These are phyloP conservation scores for Festucalex cinctus DNA, from an alignment of 2,113 vertebrate species.

Conservation along the genomic window DNA sequence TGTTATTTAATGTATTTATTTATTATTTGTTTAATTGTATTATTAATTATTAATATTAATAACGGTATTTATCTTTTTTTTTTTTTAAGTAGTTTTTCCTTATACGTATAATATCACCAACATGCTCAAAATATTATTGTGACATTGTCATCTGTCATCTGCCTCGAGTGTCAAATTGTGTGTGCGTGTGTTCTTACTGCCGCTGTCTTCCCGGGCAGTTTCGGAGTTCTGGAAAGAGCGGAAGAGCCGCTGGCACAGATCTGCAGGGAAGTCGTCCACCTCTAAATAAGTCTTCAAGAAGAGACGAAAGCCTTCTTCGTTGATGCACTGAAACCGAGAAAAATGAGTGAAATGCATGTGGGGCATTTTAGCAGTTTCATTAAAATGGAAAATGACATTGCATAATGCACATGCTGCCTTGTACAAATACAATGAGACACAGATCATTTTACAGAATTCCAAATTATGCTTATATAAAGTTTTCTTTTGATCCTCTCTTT, in stretches of 20 bases:
- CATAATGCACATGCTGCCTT: not conserved
- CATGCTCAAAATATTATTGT: no score
- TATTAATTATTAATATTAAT: no score
- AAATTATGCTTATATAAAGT: no score
- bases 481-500: no score
- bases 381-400: not conserved
- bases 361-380: not conserved
- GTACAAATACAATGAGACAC: not conserved
- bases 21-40: no score
- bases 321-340: conserved; percentile 71
- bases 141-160: no score
- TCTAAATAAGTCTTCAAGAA: conserved; percentile 85
- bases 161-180: no score
- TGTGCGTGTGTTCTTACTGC: conserved; percentile 52
- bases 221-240: conserved; percentile 79
- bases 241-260: conserved; percentile 80
- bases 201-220: conserved; percentile 42
- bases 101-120: no score
- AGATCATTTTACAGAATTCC: no score
- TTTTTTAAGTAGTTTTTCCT: no score
- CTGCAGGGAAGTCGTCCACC: conserved; percentile 74
- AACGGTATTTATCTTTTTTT: no score
- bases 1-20: no score
- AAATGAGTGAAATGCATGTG: not conserved
- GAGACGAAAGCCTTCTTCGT: conserved; percentile 79